These are phyloP conservation scores for Ptiloglossa arizonensis DNA, from an alignment of 1,140 invertebrate genomes.

Conservation along the genomic window DNA sequence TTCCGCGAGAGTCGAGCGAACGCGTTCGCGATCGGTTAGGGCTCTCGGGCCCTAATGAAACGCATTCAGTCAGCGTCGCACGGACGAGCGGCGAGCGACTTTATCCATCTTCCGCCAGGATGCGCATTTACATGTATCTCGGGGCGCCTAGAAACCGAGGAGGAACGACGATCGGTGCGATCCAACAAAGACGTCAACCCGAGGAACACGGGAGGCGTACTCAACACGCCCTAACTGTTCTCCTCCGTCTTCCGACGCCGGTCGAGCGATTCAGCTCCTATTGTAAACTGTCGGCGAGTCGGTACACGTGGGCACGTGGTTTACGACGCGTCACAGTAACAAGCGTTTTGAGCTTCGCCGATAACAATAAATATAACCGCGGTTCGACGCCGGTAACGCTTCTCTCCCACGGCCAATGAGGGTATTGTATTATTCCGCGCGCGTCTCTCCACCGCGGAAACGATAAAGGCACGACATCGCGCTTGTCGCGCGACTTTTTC, in stretches of 20 bases:
- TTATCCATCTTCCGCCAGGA: slow-evolving; percentile 34
- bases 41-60: slow-evolving; percentile 32
- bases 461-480: too few species aligned
- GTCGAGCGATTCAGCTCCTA: slow-evolving; percentile 39
- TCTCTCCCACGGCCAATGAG: slow-evolving; percentile 9
- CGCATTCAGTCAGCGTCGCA: slow-evolving; percentile 16
- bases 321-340: slow-evolving; percentile 53
- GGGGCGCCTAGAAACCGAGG: slow-evolving; percentile 34
- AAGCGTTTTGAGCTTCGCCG: slow-evolving; percentile 37
- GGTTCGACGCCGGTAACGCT: not conserved
- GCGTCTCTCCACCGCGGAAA: too few species aligned
- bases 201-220: slow-evolving; percentile 41
- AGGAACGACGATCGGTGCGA: slow-evolving; percentile 17
- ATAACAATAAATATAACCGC: slow-evolving; percentile 54
- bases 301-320: slow-evolving; percentile 20
- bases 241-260: slow-evolving; percentile 22
- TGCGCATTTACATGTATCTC: slow-evolving; percentile 32
- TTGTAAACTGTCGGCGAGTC: slow-evolving; percentile 54
- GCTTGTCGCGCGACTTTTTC: too few species aligned
- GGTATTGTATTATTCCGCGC: too few species aligned
- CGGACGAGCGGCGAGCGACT: not conserved
- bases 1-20: too few species aligned
- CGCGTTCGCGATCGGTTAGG: slow-evolving; percentile 11
- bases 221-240: slow-evolving; percentile 48
- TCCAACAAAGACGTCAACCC: slow-evolving; percentile 49